Evolutionary conservation across 1,140 invertebrate species (phyloP).

Genomic region (Rhopalosiphum maidis): DNA sequence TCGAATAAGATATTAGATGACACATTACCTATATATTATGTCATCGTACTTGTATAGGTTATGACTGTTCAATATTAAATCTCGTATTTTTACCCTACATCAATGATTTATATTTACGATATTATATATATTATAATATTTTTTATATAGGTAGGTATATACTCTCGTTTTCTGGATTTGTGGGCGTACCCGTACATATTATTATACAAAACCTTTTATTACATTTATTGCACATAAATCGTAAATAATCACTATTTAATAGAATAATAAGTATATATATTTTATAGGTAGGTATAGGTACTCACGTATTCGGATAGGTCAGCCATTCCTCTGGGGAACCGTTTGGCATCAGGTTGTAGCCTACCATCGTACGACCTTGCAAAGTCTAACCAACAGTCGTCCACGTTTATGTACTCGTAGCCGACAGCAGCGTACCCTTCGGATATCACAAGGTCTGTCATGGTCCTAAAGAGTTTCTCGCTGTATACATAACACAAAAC

Average conservation of each 20-base stretch:
- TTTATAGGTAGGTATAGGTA: slow-evolving; percentile 58
- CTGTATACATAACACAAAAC: slow-evolving; percentile 66
- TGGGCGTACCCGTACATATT: background rate
- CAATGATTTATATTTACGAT: background rate
- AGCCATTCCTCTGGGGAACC: slow-evolving; percentile 93
- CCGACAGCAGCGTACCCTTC: slow-evolving; percentile 89
- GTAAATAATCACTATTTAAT: background rate
- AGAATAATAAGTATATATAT: background rate
- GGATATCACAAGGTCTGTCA: slow-evolving; percentile 86
- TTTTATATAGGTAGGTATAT: background rate
- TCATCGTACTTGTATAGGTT: background rate
- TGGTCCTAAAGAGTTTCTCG: slow-evolving; percentile 88
- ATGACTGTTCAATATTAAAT: background rate
- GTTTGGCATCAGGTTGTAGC: slow-evolving; percentile 82
- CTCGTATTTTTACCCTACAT: background rate
- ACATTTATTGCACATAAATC: background rate
- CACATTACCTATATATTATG: background rate
- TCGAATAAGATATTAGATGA: background rate
- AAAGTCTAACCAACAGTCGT: slow-evolving; percentile 94
- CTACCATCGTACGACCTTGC: slow-evolving; percentile 76
- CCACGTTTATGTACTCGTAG: slow-evolving; percentile 93
- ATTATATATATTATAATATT: background rate
- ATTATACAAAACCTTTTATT: background rate
- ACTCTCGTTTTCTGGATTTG: background rate
- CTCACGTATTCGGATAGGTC: slow-evolving; percentile 90